Base-by-base conservation (phyloP, 2,888 invertebrate species). In the Mythimna vitellina region DNA sequence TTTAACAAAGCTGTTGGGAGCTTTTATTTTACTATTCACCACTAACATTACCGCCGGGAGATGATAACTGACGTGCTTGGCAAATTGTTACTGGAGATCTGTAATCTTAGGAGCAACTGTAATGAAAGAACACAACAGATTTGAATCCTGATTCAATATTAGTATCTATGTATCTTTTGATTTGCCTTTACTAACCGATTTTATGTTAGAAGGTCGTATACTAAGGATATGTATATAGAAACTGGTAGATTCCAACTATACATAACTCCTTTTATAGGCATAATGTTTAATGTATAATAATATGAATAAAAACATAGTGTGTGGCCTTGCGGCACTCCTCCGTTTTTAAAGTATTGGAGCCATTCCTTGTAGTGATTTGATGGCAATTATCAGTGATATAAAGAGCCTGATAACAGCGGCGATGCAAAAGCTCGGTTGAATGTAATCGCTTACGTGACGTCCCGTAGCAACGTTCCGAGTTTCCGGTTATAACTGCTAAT, bases 1-100 rank as follows among this genome's bases (percentile, higher is more conserved):
- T 53, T 14, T 66, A 73, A 73, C 70, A 62, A 70, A 76, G 76
- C 68, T 46, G 68, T 78, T 67, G 67, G 57, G 54, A 62, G 69
- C 63, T 82, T 70, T 72, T 77, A 78, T 85, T 85, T 66, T 74
- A 73, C 75, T 78, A 73, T 73, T 81, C 75, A 79, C 72, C 80
- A 77, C 67, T 56, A 65, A 70, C 74, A 85, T 78, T 79, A 81
- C 78, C 60, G 56, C 70, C 29, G 54, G 38, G 69, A 68, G 82
- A 81, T 75, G 82, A 79, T 81, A 78, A 81, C 73, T 82, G 78
- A 71, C 65, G 73, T 70, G 82, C 74, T 69, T 78, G 70, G 73
- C 74, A 82, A 74, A 81, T 81, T 75, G 75, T 70, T 73, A 73
- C 65, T 49, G 54, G 66, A 65, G 66, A 57, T 70, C 66, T 68